These are phyloP conservation scores for Hypomesus transpacificus DNA, from an alignment of 2,113 vertebrate genomes.

Conservation along the genomic window DNA sequence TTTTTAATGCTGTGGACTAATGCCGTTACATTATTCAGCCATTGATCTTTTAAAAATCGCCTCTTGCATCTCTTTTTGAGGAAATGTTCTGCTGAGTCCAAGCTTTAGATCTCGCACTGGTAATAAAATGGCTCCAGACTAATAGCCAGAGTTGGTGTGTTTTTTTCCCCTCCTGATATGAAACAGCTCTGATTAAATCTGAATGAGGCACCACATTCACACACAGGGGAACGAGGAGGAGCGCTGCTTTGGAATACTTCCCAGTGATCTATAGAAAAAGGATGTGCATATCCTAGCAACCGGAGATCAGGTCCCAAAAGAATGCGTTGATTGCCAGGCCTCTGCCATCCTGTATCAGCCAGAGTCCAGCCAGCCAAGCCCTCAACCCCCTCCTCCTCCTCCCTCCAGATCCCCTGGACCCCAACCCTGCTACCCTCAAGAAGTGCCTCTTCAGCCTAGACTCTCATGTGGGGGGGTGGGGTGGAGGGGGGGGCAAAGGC, in stretches of 20 bases:
- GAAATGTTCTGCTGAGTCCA: constrained; percentile 35
- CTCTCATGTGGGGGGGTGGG: constrained; percentile 20
- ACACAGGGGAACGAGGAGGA: constrained; percentile 44
- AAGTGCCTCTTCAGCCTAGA: constrained; percentile 22
- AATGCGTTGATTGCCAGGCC: constrained; percentile 66
- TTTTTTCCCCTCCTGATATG: constrained; percentile 57
- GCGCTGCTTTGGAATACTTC: constrained; percentile 54
- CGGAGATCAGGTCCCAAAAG: constrained; percentile 53
- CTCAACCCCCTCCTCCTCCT: background rate
- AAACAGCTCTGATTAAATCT: constrained; percentile 70
- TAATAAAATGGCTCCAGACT: constrained; percentile 47
- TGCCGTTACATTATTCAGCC: constrained; percentile 46
- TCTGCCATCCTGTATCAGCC: constrained; percentile 61
- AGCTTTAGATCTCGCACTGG: constrained; percentile 46
- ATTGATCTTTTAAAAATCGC: constrained; percentile 36
- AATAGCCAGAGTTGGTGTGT: constrained; percentile 47
- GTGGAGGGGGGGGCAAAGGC: constrained; percentile 32
- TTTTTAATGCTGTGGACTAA: constrained; percentile 28
- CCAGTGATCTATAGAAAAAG: constrained; percentile 66
- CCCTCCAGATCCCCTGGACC: constrained; percentile 2
- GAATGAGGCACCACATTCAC: constrained; percentile 60
- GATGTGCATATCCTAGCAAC: constrained; percentile 74
- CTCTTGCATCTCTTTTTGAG: constrained; percentile 27
- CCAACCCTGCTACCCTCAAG: constrained; percentile 24
- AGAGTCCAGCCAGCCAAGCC: constrained; percentile 46